Conservation (phyloP, 2,113 vertebrate species). For the Atlantisia rogersi region DNA sequence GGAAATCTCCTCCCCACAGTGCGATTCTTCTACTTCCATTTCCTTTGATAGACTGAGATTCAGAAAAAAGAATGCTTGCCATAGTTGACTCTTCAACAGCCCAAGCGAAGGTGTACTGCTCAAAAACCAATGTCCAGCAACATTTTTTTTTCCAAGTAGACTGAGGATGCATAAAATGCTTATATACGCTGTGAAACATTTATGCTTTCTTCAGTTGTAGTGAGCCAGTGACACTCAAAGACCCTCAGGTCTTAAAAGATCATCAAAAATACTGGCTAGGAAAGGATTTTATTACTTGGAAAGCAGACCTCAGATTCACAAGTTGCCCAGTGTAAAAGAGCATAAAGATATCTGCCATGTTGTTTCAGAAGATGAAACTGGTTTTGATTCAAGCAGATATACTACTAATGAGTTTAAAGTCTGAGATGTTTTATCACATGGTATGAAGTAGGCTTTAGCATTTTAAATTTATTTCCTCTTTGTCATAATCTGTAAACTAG, state of each 20-base stretch:
- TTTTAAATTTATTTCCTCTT: slow-evolving; percentile 3
- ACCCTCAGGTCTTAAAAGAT: not conserved
- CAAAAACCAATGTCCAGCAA: not conserved
- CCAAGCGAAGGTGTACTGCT: not conserved
- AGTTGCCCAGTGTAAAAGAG: not conserved
- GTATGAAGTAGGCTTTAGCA: not conserved
- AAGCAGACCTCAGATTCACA: not conserved
- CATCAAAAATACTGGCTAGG: not conserved
- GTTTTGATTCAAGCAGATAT: not conserved
- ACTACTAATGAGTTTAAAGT: not conserved
- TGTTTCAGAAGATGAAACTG: not conserved
- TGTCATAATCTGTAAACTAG: not conserved
- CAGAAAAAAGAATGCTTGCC: not conserved
- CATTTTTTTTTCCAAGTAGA: not conserved
- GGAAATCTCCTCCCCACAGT: slow-evolving; percentile 1
- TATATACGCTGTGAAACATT: not conserved
- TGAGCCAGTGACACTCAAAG: not conserved
- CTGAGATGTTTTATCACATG: not conserved
- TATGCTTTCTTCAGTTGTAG: not conserved
- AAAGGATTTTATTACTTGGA: not conserved
- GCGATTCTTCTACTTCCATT: not conserved
- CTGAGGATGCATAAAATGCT: not conserved
- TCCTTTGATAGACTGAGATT: not conserved
- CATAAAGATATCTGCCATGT: not conserved
- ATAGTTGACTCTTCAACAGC: not conserved